Evolutionary conservation across 2,888 invertebrate species (phyloP), one percentile per base, ranked within the genome.

Genomic region (Melitaea athalia): DNA sequence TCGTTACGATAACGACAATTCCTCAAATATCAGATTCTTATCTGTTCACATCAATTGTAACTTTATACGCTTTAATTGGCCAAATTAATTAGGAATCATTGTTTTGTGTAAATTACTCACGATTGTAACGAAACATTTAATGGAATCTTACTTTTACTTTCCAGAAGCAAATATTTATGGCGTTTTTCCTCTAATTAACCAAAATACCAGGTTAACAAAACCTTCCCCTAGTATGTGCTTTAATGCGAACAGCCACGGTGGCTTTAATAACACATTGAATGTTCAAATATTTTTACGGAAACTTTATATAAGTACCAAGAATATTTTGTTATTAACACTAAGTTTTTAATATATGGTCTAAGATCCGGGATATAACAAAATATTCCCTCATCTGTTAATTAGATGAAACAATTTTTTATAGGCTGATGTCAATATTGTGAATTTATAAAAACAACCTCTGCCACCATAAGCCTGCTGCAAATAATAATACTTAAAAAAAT

Each of bases 1-100:
- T 52, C 43, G 31, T 33, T 43, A 55, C 38, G 15, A 47, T 67
- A 55, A 69, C 64, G 61, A 47, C 57, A 65, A 61, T 57, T 69
- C 65, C 50, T 45, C 11, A 59, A 61, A 69, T 69, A 61, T 42
- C 10, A 65, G 64, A 65, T 69, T 61, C 45, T 64, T 62, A 69
- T 69, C 68, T 55, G 17, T 31, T 55, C 33, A 47, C 15, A 61
- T 53, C 12, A 63, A 49, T 42, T 55, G 59, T 68, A 52, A 45
- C 60, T 64, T 47, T 45, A 31, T 43, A 64, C 60, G 59, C 59
- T 68, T 61, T 61, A 64, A 68, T 64, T 64, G 50, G 57, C 12
- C 43, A 24, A 53, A 49, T 67, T 67, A 55, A 67, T 67, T 57
- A 62, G n/a, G 47, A 62, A 67, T 55, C 62, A 61, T 61, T 55